phyloP scores from a whole-genome alignment of 2,113 vertebrate species.

The Strigops habroptila region DNA sequence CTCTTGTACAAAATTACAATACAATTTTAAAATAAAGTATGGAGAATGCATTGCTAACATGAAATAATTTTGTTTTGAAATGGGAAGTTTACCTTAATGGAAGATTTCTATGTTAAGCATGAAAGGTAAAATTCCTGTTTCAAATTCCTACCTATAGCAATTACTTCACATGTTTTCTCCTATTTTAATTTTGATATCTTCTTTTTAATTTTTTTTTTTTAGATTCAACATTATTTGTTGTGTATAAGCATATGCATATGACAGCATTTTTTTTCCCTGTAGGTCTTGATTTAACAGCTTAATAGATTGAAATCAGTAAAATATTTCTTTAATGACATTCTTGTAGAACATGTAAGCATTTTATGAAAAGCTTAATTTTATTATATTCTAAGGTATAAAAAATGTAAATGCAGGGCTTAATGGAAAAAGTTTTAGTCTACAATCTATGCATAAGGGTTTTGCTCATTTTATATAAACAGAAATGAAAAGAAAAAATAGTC shows the following conservation, averaged over 20 bases:
- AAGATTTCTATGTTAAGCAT: not conserved
- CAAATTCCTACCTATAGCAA: conserved; percentile 42
- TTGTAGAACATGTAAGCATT: conserved; percentile 47
- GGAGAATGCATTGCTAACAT: not conserved
- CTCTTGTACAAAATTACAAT: not conserved
- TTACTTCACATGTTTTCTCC: not conserved
- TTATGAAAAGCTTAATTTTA: conserved; percentile 51
- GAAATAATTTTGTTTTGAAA: not conserved
- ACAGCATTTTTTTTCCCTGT: not conserved
- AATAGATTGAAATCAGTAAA: conserved; percentile 37
- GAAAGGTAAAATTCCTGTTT: conserved; percentile 29
- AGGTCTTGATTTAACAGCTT: conserved; percentile 34
- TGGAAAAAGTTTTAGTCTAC: conserved; percentile 60
- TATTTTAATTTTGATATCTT: not conserved
- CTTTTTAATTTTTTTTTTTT: not conserved
- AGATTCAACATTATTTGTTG: conserved; percentile 33
- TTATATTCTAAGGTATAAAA: conserved; percentile 62
- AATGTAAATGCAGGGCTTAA: conserved; percentile 54
- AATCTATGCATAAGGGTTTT: conserved; percentile 42
- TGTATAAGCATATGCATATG: conserved; percentile 34
- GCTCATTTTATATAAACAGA: conserved; percentile 64
- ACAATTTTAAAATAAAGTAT: conserved; percentile 22
- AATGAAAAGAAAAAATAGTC: conserved; percentile 65
- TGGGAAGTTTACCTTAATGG: not conserved
- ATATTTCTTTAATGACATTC: conserved; percentile 48